Percentiles rank a stretch among this genome's conserved stretches.
These are phyloP conservation scores for Mantis religiosa DNA, from an alignment of 2,888 invertebrate species.

Conservation along the genomic window DNA sequence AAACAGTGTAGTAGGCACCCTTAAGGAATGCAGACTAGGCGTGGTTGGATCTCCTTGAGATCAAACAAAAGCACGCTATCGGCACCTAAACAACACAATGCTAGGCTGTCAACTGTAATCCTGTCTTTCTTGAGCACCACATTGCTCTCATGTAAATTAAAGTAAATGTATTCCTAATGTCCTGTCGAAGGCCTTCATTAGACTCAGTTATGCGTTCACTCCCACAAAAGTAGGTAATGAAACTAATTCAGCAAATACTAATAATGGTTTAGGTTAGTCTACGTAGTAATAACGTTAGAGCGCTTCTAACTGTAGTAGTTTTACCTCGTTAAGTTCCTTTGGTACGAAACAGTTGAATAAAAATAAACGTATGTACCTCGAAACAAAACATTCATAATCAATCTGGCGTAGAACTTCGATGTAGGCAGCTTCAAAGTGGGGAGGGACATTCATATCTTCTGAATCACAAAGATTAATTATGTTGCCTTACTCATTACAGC, in stretches of 20 bases:
- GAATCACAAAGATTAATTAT: too few species aligned
- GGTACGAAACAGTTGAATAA: too few species aligned
- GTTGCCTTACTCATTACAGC: too few species aligned
- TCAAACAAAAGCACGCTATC: neutral
- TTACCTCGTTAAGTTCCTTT: too few species aligned
- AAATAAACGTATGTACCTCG: too few species aligned
- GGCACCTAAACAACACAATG: neutral
- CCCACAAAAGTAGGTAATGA: neutral
- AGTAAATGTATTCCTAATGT: neutral
- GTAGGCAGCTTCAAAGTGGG: too few species aligned
- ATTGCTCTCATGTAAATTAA: neutral
- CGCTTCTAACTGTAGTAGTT: too few species aligned
- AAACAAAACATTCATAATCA: too few species aligned
- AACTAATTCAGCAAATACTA: neutral
- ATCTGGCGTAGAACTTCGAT: too few species aligned
- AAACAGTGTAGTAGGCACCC: neutral
- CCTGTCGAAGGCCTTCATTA: neutral
- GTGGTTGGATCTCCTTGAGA: neutral
- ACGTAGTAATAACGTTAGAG: too few species aligned
- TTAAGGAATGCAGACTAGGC: neutral
- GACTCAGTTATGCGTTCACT: neutral
- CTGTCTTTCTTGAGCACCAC: neutral
- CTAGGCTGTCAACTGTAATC: neutral
- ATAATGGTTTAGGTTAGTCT: too few species aligned
- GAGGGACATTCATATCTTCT: too few species aligned